Evolutionary conservation across 2,888 invertebrate genomes (phyloP).

Genomic region (Mimachlamys varia): DNA sequence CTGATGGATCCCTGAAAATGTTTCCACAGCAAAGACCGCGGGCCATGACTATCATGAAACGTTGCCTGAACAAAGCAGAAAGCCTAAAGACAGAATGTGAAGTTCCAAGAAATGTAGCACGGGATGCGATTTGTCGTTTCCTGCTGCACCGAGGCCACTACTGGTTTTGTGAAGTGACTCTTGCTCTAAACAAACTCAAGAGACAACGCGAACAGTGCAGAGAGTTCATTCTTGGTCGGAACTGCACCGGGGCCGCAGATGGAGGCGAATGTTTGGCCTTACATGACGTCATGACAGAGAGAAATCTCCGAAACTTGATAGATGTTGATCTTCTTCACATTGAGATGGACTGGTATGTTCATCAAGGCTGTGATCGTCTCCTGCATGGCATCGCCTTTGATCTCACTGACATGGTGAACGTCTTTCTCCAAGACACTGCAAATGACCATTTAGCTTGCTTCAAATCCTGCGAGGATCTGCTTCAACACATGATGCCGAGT

Average conservation of each 20-base stretch:
- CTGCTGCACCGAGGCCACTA: slow-evolving; percentile 52
- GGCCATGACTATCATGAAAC: slow-evolving; percentile 54
- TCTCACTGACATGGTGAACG: slow-evolving; percentile 36
- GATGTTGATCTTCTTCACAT: slow-evolving; percentile 53
- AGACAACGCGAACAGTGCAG: slow-evolving; percentile 38
- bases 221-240: slow-evolving; percentile 39
- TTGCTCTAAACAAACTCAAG: slow-evolving; percentile 4
- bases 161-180: slow-evolving; percentile 36
- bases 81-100: slow-evolving; percentile 34
- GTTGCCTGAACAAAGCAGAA: slow-evolving; percentile 40
- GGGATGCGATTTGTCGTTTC: slow-evolving; percentile 46
- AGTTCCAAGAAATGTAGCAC: slow-evolving; percentile 43
- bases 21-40: slow-evolving; percentile 60
- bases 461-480: slow-evolving; percentile 43
- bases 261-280: slow-evolving; percentile 38
- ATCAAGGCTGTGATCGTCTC: slow-evolving; percentile 47
- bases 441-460: not conserved
- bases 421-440: slow-evolving; percentile 7
- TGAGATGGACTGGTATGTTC: slow-evolving; percentile 53
- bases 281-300: slow-evolving; percentile 37
- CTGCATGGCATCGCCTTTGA: slow-evolving; percentile 4
- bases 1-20: slow-evolving; percentile 49
- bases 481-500: slow-evolving; percentile 55
- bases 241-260: slow-evolving; percentile 36
- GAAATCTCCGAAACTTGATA: slow-evolving; percentile 45